These are phyloP conservation scores for Gobionotothen gibberifrons DNA, from an alignment of 2,797 vertebrate genomes.

Conservation along the genomic window DNA sequence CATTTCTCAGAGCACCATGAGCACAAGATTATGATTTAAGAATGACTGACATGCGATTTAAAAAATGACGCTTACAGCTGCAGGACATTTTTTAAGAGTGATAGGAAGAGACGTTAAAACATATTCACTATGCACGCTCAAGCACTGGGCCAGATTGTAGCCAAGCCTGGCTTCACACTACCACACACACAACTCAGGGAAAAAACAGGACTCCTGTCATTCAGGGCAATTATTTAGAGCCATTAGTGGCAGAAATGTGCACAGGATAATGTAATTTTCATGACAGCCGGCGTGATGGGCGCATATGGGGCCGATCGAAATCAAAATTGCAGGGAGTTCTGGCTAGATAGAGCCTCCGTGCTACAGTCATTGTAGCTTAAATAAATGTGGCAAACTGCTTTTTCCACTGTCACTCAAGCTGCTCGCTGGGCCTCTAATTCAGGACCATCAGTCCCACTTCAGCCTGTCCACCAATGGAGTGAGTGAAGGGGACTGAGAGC, in stretches of 20 bases:
- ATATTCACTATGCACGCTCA: conserved; percentile 15
- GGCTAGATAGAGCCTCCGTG: conserved; percentile 29
- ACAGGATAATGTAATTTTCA: conserved; percentile 65
- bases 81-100: conserved; percentile 15
- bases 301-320: conserved; percentile 60
- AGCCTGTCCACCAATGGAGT: conserved; percentile 44
- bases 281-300: conserved; percentile 57
- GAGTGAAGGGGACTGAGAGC: conserved; percentile 35
- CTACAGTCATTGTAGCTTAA: conserved; percentile 50
- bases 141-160: neutral
- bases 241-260: conserved; percentile 67
- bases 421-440: conserved; percentile 69
- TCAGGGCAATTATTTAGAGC: conserved; percentile 59
- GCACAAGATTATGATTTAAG: conserved; percentile 52
- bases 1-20: conserved; percentile 44
- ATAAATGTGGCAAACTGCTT: conserved; percentile 69
- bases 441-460: conserved; percentile 70
- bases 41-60: conserved; percentile 51
- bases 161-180: conserved; percentile 28
- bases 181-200: conserved; percentile 19
- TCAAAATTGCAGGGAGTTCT: conserved; percentile 70
- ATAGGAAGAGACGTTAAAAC: conserved; percentile 22
- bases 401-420: conserved; percentile 59
- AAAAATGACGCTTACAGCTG: conserved; percentile 23
- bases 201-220: conserved; percentile 44